Evolutionary conservation across 2,888 invertebrate species (phyloP).

Genomic region (Ornithoptera alexandrae): DNA sequence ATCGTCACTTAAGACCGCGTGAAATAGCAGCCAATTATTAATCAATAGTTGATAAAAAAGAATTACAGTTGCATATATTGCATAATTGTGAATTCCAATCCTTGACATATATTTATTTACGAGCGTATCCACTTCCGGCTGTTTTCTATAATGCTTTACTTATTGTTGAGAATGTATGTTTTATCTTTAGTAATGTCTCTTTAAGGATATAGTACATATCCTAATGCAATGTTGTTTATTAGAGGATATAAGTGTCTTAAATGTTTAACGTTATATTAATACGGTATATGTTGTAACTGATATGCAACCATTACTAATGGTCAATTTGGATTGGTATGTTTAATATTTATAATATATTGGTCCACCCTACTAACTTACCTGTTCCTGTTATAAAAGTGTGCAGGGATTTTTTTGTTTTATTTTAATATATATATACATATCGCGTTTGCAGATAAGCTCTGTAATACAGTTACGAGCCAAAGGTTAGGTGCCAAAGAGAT

Average conservation of each 20-base stretch:
- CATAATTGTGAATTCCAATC: not conserved
- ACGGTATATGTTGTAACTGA: not conserved
- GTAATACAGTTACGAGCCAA: slow-evolving; percentile 39
- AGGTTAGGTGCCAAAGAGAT: slow-evolving; percentile 50
- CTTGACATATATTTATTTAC: not conserved
- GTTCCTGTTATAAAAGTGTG: not conserved
- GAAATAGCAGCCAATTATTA: not conserved
- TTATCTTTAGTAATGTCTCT: not conserved
- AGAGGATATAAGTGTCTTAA: not conserved
- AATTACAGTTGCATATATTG: not conserved
- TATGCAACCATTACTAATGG: no score
- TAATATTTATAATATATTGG: not conserved
- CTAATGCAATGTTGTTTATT: not conserved
- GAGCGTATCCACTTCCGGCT: not conserved
- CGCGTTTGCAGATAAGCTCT: slow-evolving; percentile 28
- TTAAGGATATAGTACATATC: not conserved
- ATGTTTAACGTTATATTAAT: not conserved
- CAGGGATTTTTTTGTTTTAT: not conserved
- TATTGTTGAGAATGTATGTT: not conserved
- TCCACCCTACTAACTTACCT: not conserved
- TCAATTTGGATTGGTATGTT: no score
- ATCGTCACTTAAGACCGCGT: no score
- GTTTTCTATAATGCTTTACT: not conserved
- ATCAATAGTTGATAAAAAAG: no score
- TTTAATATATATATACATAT: not conserved